phyloP scores from a whole-genome alignment of 2,113 vertebrate genomes.

The Callocephalon fimbriatum region DNA sequence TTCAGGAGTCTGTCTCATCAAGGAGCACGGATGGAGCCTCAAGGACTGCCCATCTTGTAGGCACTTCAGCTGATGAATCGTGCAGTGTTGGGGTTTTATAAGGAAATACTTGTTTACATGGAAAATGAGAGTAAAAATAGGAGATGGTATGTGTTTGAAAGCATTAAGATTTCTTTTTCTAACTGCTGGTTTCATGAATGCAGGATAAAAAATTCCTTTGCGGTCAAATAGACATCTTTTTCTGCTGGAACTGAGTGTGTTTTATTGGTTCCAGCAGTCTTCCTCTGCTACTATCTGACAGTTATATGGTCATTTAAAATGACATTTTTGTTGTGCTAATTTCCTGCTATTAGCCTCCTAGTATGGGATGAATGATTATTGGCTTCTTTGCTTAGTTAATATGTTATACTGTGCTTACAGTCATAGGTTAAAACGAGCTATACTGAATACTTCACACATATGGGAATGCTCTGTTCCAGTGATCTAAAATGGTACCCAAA shows the following conservation, averaged over 20 bases:
- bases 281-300: neutral
- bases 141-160: neutral
- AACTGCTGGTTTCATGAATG: neutral
- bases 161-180: neutral
- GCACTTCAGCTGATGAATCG: neutral
- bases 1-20: neutral
- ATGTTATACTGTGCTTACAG: neutral
- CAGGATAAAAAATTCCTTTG: neutral
- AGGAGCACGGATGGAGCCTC: neutral
- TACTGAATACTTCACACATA: neutral
- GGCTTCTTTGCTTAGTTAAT: neutral
- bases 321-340: conserved; percentile 5
- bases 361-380: neutral
- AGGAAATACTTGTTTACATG: neutral
- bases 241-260: neutral
- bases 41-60: neutral
- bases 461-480: neutral
- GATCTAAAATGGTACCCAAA: neutral
- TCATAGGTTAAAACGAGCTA: neutral
- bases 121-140: neutral
- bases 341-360: conserved; percentile 3
- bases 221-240: neutral
- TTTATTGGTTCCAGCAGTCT: neutral
- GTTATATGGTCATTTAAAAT: neutral
- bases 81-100: neutral